Evolutionary conservation across 2,797 vertebrate genomes (phyloP).

Genomic region (Schizopygopsis pylzovi): DNA sequence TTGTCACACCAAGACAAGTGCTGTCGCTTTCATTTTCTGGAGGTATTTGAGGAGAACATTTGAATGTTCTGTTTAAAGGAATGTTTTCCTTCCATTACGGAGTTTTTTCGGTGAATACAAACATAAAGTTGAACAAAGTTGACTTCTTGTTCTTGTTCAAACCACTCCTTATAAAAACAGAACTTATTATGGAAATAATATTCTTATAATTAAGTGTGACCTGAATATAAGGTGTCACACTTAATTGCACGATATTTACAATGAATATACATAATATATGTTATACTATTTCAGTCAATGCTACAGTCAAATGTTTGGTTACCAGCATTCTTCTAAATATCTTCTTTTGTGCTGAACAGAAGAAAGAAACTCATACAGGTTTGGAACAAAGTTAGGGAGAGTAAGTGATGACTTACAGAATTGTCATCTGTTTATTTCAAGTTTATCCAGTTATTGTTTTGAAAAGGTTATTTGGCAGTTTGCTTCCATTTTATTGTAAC

Average conservation of each 20-base stretch:
- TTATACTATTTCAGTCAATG: not conserved
- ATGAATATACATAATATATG: not conserved
- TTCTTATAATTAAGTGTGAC: not conserved
- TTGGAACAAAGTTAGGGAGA: not conserved
- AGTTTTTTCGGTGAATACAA: constrained; percentile 8
- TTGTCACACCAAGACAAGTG: not conserved
- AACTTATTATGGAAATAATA: not conserved
- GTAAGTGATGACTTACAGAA: not conserved
- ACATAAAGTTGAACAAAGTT: not conserved
- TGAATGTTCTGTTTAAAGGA: constrained; percentile 1
- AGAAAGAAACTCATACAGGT: not conserved
- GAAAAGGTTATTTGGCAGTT: not conserved
- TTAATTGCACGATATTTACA: not conserved
- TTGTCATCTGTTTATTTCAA: not conserved
- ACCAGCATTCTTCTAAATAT: not conserved
- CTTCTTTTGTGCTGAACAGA: not conserved
- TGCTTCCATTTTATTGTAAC: not conserved
- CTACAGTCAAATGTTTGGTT: not conserved
- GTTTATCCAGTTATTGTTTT: not conserved
- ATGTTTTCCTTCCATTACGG: not conserved
- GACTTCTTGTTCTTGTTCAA: not conserved
- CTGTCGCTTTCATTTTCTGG: not conserved
- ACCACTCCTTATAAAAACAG: not conserved
- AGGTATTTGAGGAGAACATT: not conserved
- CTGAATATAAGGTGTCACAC: not conserved